Percentiles rank a stretch among this genome's conserved stretches.
Conservation (phyloP, 2,888 invertebrate species). For the Andrena marginata region DNA sequence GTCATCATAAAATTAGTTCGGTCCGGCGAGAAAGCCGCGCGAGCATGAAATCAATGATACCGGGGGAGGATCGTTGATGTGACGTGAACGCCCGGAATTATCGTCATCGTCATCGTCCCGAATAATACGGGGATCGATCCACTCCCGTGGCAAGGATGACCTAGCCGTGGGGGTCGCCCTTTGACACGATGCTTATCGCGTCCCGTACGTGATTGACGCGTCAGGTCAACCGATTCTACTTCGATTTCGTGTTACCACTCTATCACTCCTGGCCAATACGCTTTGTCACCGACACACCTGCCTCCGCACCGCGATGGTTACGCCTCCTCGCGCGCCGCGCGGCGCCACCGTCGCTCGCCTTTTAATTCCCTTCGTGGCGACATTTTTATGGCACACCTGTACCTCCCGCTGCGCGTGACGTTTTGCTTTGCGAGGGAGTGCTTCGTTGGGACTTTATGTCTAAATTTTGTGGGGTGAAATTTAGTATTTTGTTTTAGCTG, state of each 20-base stretch:
- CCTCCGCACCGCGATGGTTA: constrained; percentile 16
- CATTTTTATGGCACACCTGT: no score
- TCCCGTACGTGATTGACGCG: constrained; percentile 45
- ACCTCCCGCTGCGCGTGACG: no score
- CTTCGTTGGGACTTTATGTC: no score
- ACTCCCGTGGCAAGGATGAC: constrained; percentile 55
- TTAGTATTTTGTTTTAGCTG: no score
- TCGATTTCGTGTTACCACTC: constrained; percentile 59
- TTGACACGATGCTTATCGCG: constrained; percentile 72
- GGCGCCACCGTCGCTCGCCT: no score
- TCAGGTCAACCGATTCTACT: constrained; percentile 58
- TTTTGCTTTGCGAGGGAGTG: no score
- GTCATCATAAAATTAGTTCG: constrained; percentile 55
- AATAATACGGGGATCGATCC: constrained; percentile 63
- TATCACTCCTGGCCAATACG: constrained; percentile 46
- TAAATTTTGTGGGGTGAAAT: no score
- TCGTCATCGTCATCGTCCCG: constrained; percentile 63
- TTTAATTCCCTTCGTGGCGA: no score
- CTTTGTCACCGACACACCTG: constrained; percentile 37
- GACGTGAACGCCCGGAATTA: constrained; percentile 47
- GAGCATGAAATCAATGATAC: constrained; percentile 56
- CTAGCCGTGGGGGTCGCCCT: constrained; percentile 50
- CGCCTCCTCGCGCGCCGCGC: background rate
- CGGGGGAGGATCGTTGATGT: constrained; percentile 46
- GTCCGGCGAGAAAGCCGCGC: constrained; percentile 6